A percentile compares a stretch with the other conserved stretches of the same genome.
Evolutionary conservation across 2,888 invertebrate genomes (phyloP).

Genomic region (Mesopsocus fuscifrons): DNA sequence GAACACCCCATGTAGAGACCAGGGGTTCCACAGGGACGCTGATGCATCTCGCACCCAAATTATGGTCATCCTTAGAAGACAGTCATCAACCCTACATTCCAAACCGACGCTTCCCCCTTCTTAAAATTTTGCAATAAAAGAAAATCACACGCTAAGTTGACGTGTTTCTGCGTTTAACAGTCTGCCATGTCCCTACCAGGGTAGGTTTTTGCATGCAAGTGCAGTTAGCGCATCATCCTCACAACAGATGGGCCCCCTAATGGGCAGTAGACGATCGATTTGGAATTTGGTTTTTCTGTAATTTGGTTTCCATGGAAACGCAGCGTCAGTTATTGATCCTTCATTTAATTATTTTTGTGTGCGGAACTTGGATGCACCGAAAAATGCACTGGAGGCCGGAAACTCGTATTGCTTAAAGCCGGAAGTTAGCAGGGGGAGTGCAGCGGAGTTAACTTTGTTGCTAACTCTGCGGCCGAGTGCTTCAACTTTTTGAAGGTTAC

Average conservation of each 20-base stretch:
- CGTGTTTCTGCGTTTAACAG: neutral
- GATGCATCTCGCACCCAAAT: slow-evolving; percentile 5
- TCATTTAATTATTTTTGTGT: neutral
- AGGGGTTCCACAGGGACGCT: neutral
- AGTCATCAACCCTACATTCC: too few species aligned
- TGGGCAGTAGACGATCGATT: neutral
- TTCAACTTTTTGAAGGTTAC: too few species aligned
- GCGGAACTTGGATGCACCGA: neutral
- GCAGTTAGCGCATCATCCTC: neutral
- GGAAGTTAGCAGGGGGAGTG: too few species aligned
- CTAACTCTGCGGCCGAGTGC: too few species aligned
- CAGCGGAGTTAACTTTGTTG: too few species aligned
- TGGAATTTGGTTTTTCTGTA: neutral
- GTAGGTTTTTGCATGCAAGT: neutral
- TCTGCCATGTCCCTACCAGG: neutral
- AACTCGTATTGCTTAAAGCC: too few species aligned
- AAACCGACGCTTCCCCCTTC: too few species aligned
- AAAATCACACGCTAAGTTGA: neutral
- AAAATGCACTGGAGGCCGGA: neutral
- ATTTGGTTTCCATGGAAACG: neutral
- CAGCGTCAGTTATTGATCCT: neutral
- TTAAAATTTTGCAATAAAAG: too few species aligned
- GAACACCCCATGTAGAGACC: slow-evolving; percentile 5
- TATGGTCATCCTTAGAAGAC: too few species aligned
- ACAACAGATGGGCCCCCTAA: neutral